A percentile compares a stretch with the other conserved stretches of the same genome.
Evolutionary conservation across 2,888 invertebrate species (phyloP).

Genomic region (Embidobia sp.): DNA sequence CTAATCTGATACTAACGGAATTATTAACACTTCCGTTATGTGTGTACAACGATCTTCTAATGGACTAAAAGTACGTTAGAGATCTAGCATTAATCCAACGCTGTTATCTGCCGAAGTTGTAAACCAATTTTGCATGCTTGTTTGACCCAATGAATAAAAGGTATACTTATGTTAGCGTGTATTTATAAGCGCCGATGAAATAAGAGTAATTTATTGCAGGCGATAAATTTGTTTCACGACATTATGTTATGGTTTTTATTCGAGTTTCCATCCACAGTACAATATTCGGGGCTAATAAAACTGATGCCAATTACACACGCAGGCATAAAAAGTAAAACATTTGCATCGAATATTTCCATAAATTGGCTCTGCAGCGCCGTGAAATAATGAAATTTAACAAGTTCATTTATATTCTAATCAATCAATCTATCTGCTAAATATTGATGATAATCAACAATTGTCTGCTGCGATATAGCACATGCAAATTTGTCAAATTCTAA

Average conservation of each 20-base stretch:
- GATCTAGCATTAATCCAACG: conserved; percentile 17
- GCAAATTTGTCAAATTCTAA: conserved; percentile 16
- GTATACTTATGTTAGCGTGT: neutral
- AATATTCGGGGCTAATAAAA: too few relatives aligned
- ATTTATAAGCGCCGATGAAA: too few relatives aligned
- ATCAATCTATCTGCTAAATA: conserved; percentile 16
- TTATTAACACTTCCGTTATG: conserved; percentile 31
- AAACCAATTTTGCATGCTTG: conserved; percentile 19
- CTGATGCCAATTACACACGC: too few relatives aligned
- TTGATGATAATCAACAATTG: conserved; percentile 22
- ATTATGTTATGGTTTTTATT: neutral
- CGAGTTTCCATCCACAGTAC: neutral
- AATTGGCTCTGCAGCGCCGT: neutral
- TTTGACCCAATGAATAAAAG: conserved; percentile 1
- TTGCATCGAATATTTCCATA: neutral
- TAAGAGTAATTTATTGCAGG: neutral
- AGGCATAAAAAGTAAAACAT: neutral
- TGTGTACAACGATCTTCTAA: conserved; percentile 17
- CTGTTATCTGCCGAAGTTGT: conserved; percentile 22
- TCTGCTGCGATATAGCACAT: neutral
- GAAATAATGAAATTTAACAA: conserved; percentile 13
- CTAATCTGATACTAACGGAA: conserved; percentile 19
- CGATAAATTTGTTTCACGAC: neutral
- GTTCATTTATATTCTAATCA: conserved; percentile 26
- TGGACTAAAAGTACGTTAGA: conserved; percentile 12